Conservation (phyloP, 1,140 invertebrate genomes). For the Papilio machaon region DNA sequence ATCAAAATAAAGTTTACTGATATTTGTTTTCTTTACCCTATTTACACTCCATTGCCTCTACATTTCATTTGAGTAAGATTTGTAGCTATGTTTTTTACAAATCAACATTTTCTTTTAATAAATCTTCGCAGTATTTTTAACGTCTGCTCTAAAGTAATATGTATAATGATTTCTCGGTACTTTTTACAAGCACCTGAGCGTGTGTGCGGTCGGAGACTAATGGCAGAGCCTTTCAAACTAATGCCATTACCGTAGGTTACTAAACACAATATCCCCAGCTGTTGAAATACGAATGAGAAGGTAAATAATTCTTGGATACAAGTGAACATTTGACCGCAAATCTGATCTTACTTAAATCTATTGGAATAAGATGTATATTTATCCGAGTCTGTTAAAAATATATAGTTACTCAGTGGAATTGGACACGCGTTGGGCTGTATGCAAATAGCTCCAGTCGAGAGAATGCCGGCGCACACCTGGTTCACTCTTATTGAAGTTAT, state of each 20-base stretch:
- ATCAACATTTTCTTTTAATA: not conserved
- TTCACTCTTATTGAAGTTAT: constrained; percentile 77
- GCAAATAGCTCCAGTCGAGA: constrained; percentile 66
- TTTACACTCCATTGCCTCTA: not conserved
- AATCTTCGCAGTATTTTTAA: not conserved
- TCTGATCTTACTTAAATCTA: not conserved
- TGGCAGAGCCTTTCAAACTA: constrained; percentile 5
- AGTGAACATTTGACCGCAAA: not conserved
- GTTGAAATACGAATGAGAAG: constrained; percentile 23
- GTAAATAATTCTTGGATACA: constrained; percentile 17
- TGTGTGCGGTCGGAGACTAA: constrained; percentile 12
- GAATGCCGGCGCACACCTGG: constrained; percentile 69
- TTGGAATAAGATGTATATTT: constrained; percentile 9
- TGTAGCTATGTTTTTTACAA: not conserved
- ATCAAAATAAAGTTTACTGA: not conserved
- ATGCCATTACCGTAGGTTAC: constrained; percentile 19
- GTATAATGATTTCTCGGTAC: not conserved
- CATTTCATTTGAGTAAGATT: not conserved
- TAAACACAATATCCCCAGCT: constrained; percentile 16
- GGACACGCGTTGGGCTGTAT: constrained; percentile 48
- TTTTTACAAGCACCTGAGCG: not conserved
- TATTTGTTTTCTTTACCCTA: too few species aligned
- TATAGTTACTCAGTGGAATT: constrained; percentile 6
- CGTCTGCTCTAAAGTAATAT: not conserved
- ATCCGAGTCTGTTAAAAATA: not conserved